Base-by-base conservation (phyloP, 2,888 invertebrate species). In the Fabriciana adippe region DNA sequence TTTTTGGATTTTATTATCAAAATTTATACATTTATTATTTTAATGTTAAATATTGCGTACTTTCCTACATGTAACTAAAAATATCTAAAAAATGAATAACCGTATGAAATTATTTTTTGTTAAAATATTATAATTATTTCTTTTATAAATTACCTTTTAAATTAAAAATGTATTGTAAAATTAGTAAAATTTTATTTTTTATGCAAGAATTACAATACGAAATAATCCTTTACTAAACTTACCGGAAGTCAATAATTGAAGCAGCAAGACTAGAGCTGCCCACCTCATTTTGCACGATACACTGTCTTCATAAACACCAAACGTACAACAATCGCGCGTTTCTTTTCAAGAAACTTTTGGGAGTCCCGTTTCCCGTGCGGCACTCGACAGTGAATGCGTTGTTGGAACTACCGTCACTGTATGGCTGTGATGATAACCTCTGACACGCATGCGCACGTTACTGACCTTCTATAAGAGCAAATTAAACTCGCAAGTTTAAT, bases 401-500 rank as follows among this genome's bases (percentile, higher is more conserved):
- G 75, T 72, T 77, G 76, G 76, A 75, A 87, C 88, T 87, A 84
- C 80, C 74, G 79, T 72, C 76, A 48, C 57, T 48, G 31, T 41
- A 41, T 54, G 48, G 48, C 71, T 77, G 77, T 77, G 76, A 75
- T 68, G 60, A 75, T 78, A 76, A 83, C 83, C 82, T 82, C 75
- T 82, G 79, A 80, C 82, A 84, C 89, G 89, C 89, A 87, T 88
- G 88, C 87, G 89, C 84, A 71, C 67, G 74, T 68, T 70, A 50
- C 57, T 74, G 78, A 78, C 75, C 75, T 67, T 61, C 67, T 68
- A 66, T 75, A 73, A 73, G 67, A 73, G 67, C 60, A 66, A 73
- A 75, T 75, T 76, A 75, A 77, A 73, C 66, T 74, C 66, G 63
- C 66, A 73, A 71, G 60, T 70, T 72, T 72, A 72, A 70, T 73